Percentiles rank a stretch among this genome's conserved stretches.
Evolutionary conservation across 2,888 invertebrate genomes (phyloP).

Genomic region (Trichogramma evanescens): DNA sequence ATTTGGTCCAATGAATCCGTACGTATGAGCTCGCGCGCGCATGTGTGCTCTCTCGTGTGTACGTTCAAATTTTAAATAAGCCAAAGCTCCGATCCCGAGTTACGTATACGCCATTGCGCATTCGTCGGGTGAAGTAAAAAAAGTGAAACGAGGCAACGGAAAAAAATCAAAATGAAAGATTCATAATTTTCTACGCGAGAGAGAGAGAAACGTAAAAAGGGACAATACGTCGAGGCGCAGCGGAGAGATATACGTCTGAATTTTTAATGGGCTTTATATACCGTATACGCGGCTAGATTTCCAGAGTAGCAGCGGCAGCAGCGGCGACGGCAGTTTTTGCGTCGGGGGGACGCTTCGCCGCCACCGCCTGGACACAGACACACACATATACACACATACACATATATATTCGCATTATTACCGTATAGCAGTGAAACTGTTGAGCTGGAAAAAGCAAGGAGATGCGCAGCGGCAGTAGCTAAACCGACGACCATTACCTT

Average conservation of each 20-base stretch:
- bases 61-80: slow-evolving; percentile 23
- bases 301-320: slow-evolving; percentile 5
- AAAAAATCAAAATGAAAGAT: neutral
- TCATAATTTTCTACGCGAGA: neutral
- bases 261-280: slow-evolving; percentile 36
- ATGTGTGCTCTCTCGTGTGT: neutral
- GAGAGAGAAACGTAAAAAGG: neutral
- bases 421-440: neutral
- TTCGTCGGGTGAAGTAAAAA: slow-evolving; percentile 42
- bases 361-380: slow-evolving; percentile 1
- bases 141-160: slow-evolving; percentile 24
- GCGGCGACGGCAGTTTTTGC: neutral
- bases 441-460: slow-evolving; percentile 4
- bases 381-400: too few relatives aligned
- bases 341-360: neutral
- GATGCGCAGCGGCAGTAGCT: slow-evolving; percentile 26
- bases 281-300: slow-evolving; percentile 25
- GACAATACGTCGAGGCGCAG: slow-evolving; percentile 18
- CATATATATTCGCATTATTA: too few relatives aligned
- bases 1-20: too few relatives aligned
- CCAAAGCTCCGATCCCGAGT: slow-evolving; percentile 36
- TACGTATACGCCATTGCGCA: slow-evolving; percentile 42
- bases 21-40: too few relatives aligned
- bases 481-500: slow-evolving; percentile 45
- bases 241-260: slow-evolving; percentile 28